These are phyloP conservation scores for Odobenus rosmarus DNA, from an alignment of 2,113 vertebrate genomes.

Conservation along the genomic window DNA sequence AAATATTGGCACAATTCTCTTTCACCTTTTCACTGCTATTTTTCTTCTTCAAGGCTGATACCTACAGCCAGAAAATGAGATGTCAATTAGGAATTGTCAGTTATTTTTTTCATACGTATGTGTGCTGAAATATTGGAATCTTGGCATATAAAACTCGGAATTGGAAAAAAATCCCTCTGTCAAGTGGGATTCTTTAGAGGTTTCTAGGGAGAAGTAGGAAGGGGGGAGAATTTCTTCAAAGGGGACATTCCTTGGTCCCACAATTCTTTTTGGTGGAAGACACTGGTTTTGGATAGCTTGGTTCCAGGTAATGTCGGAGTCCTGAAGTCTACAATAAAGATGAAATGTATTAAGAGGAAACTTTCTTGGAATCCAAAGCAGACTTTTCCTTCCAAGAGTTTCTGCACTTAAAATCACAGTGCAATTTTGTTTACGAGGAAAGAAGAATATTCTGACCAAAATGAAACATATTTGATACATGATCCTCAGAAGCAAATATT, in stretches of 20 bases:
- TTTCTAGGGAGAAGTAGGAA: neutral
- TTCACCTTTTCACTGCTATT: neutral
- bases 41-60: conserved; percentile 1
- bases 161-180: neutral
- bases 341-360: conserved; percentile 35
- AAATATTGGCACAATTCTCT: neutral
- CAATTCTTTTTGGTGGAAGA: neutral
- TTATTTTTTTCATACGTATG: neutral
- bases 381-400: conserved; percentile 60
- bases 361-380: conserved; percentile 53
- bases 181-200: neutral
- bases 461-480: conserved; percentile 55
- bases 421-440: conserved; percentile 59
- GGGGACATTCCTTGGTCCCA: neutral
- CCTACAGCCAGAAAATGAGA: conserved; percentile 54
- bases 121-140: conserved; percentile 38
- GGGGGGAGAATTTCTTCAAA: neutral
- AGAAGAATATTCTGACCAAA: conserved; percentile 54
- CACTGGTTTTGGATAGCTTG: neutral
- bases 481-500: conserved; percentile 42
- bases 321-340: conserved; percentile 39
- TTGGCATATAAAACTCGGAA: neutral
- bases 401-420: conserved; percentile 58
- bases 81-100: conserved; percentile 31
- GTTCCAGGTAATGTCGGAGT: neutral